Evolutionary conservation across 2,888 invertebrate genomes (phyloP).

Genomic region (Polyommatus iphigenia): DNA sequence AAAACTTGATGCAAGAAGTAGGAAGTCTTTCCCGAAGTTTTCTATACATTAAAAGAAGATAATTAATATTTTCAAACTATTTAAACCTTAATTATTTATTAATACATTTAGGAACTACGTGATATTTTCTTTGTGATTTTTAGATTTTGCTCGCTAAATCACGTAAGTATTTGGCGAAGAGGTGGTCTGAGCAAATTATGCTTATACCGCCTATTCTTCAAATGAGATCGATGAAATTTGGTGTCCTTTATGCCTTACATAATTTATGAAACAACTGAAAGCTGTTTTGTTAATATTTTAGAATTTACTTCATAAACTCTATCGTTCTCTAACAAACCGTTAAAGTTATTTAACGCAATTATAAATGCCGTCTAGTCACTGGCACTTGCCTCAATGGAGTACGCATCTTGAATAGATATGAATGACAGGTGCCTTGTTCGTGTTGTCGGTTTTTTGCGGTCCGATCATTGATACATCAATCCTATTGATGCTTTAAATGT

Average conservation of each 20-base stretch:
- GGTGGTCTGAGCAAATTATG: no score
- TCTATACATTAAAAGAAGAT: neutral
- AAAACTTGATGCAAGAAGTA: neutral
- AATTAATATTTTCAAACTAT: no score
- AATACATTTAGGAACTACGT: no score
- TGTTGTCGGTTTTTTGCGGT: slow-evolving; percentile 10
- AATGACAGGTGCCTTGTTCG: slow-evolving; percentile 33
- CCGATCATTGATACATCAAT: slow-evolving; percentile 1
- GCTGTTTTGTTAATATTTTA: neutral
- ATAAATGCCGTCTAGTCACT: neutral
- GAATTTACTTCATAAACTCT: neutral
- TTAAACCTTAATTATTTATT: no score
- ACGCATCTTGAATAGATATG: slow-evolving; percentile 36
- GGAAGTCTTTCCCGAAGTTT: neutral
- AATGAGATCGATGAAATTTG: neutral
- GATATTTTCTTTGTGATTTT: no score
- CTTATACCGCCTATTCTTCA: no score
- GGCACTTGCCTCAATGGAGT: slow-evolving; percentile 1
- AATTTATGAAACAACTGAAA: no score
- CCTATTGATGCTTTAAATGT: neutral
- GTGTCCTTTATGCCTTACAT: neutral
- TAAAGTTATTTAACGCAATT: neutral
- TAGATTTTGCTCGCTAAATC: no score
- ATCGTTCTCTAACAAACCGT: neutral
- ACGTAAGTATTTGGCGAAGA: no score